These are phyloP conservation scores for Glaucidium brasilianum DNA, from an alignment of 2,113 vertebrate species.

Conservation along the genomic window DNA sequence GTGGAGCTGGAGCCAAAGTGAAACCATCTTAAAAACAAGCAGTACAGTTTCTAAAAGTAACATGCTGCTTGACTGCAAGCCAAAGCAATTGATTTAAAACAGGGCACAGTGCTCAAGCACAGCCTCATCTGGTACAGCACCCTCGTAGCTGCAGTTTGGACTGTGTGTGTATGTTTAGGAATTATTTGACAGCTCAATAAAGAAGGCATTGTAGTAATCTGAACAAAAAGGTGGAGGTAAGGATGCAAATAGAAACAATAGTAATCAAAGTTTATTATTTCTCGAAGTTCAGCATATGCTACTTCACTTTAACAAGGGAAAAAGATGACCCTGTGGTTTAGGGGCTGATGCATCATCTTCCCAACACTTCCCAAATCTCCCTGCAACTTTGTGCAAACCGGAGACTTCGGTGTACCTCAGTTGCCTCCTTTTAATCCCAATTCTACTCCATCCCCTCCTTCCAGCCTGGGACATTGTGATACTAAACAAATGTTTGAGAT, in stretches of 20 bases:
- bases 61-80: constrained; percentile 13
- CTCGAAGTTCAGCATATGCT: background rate
- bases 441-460: background rate
- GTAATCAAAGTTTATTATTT: background rate
- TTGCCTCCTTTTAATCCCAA: background rate
- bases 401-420: background rate
- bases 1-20: constrained; percentile 5
- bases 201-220: background rate
- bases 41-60: constrained; percentile 38
- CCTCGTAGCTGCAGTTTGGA: background rate
- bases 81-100: constrained; percentile 39
- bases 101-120: background rate
- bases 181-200: constrained; percentile 8
- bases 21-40: constrained; percentile 21
- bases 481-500: constrained; percentile 45
- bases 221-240: background rate
- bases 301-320: background rate
- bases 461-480: background rate
- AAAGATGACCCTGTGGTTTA: background rate
- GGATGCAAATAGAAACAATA: background rate
- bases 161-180: background rate
- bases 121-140: background rate
- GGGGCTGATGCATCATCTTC: background rate
- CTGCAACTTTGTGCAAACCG: background rate
- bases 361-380: background rate